Percentiles rank a stretch among this genome's conserved stretches.
phyloP scores from a whole-genome alignment of 2,797 vertebrate genomes.

The Simalia tracyae region DNA sequence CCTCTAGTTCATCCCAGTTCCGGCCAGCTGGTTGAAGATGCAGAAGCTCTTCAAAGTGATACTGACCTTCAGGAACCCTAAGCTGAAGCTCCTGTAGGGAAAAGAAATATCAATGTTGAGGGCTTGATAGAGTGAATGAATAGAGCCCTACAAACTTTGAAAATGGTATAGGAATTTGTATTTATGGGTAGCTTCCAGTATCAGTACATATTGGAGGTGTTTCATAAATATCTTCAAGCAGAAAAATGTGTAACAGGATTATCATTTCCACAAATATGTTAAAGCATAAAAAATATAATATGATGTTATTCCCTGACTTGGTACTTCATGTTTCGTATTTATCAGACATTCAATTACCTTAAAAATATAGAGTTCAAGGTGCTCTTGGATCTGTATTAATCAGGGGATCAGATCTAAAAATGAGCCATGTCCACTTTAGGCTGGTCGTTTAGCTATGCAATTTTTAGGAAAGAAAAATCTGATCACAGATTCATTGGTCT shows the following conservation, averaged over 20 bases:
- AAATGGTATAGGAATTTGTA: not conserved
- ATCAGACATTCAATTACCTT: not conserved
- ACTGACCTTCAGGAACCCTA: slow-evolving; percentile 77
- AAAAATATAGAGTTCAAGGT: not conserved
- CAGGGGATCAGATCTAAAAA: not conserved
- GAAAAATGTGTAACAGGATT: not conserved
- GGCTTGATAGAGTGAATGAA: not conserved
- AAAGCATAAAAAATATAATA: not conserved
- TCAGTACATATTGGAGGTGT: not conserved
- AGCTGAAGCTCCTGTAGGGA: slow-evolving; percentile 77
- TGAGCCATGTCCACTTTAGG: not conserved
- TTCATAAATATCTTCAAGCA: not conserved
- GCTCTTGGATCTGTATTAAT: not conserved
- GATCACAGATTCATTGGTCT: not conserved
- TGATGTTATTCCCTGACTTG: not conserved
- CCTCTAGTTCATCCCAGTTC: slow-evolving; percentile 74
- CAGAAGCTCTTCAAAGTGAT: slow-evolving; percentile 77
- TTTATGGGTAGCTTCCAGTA: not conserved
- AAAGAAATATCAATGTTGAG: not conserved
- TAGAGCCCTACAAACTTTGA: not conserved
- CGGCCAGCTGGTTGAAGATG: slow-evolving; percentile 50
- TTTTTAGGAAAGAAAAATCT: not conserved
- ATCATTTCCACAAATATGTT: not conserved
- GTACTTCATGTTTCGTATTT: not conserved
- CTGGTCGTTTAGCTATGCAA: not conserved